These are phyloP conservation scores for Neotragus moschatus DNA, from an alignment of 2,113 vertebrate genomes.

Conservation along the genomic window DNA sequence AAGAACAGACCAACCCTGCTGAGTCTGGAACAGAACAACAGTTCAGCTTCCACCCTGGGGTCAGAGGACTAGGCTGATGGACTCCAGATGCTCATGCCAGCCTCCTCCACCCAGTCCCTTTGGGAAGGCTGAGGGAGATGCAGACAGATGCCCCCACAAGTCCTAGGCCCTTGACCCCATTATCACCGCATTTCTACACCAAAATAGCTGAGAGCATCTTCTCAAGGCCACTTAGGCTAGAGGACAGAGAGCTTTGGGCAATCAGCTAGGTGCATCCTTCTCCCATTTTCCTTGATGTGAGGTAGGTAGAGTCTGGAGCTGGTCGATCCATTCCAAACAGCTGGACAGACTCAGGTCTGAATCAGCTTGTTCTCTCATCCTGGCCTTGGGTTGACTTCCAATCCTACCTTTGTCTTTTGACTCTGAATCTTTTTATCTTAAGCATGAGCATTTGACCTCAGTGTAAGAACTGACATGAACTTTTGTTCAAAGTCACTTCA, in stretches of 20 bases:
- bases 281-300: background rate
- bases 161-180: background rate
- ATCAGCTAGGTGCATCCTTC: background rate
- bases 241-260: background rate
- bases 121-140: background rate
- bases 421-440: background rate
- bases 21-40: background rate
- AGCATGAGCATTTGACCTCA: background rate
- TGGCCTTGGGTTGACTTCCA: background rate
- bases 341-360: background rate
- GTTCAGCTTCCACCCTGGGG: background rate
- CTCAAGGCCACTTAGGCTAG: background rate
- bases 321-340: background rate
- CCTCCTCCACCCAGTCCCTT: background rate
- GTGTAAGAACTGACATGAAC: background rate
- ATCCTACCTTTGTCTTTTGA: background rate
- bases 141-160: background rate
- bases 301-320: background rate
- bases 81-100: background rate
- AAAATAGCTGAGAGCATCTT: background rate
- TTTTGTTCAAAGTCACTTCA: background rate
- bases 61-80: background rate
- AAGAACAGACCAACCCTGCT: background rate
- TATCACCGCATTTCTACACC: background rate
- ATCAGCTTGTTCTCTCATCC: background rate